Evolutionary conservation across 2,888 invertebrate genomes (phyloP), one percentile per base, ranked within the genome.

Genomic region (Vanessa cardui): DNA sequence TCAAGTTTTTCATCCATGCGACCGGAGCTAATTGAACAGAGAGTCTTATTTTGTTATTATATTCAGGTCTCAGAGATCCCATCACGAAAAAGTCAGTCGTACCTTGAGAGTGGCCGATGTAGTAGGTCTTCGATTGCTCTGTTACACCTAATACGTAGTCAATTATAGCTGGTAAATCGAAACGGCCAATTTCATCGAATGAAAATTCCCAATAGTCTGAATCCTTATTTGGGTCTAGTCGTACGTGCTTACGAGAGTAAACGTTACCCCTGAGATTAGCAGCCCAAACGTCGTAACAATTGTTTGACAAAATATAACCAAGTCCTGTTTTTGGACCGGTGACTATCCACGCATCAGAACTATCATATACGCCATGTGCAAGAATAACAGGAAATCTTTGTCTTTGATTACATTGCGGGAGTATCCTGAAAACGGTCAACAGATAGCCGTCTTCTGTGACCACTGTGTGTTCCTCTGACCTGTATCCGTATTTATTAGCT

Each of bases 21-120:
- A 95, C 87, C 0, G 95, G 95, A 12, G 94, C 94, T 49, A 95
- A 80, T 20, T 91, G 90, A 62, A 93, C 86, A 64, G 92, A 87
- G 0, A 92, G 83, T 26, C 84, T 84, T 16, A 95, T 84, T 81
- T 94, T 94, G 0, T 83, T 76, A 76, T 94, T 94, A 76, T 94
- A 94, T 62, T 93, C 92, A 0, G 94, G 94, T 54, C 79, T 80
- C 58, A 84, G 81, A 0, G 94, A 88, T 2, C 87, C 83, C 86
- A 94, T 88, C 0, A 94, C 92, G 72, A 88, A 94, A 74, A 94
- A 94, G n/a, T 83, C 76, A 0, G 94, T 94, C 0, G 94, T 94
- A 9, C 96, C 96, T 78, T 93, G 90, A 0, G 96, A 96, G 80
- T 96, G 96, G 0, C 96, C 96, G 9, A 95, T 82, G 77, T 95